Conservation (phyloP, 2,113 vertebrate genomes). For the Miniopterus natalensis region DNA sequence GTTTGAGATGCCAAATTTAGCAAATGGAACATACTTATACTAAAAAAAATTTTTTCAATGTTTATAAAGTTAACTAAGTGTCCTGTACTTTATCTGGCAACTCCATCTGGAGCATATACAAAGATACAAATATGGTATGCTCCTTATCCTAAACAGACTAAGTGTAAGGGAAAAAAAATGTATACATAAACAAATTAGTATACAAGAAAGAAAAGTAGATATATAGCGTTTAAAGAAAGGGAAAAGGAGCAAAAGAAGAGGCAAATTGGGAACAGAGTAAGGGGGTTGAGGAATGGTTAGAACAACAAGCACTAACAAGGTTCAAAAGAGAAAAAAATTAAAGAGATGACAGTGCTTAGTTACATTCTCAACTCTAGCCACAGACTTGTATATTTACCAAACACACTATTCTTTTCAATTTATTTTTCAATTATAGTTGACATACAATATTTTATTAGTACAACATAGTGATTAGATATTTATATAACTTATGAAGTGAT, state of each 20-base stretch:
- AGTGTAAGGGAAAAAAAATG: neutral
- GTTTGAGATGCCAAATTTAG: neutral
- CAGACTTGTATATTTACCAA: neutral
- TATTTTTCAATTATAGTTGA: neutral
- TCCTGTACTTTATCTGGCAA: neutral
- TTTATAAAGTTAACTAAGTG: neutral
- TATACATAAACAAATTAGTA: neutral
- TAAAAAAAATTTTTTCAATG: conserved; percentile 1
- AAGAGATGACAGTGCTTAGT: neutral
- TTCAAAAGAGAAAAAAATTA: neutral
- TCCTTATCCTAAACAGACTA: conserved; percentile 20
- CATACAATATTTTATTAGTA: neutral
- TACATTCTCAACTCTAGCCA: neutral
- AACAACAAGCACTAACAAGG: neutral
- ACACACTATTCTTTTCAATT: neutral
- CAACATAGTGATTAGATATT: neutral
- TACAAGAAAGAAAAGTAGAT: neutral
- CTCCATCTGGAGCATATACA: neutral
- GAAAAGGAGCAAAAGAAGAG: neutral
- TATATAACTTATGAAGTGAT: neutral
- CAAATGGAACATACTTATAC: neutral
- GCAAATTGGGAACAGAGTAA: neutral
- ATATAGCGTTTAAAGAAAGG: neutral
- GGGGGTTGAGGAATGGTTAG: neutral
- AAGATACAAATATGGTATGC: neutral